Evolutionary conservation across 2,113 vertebrate species (phyloP).

Genomic region (Felis catus): DNA sequence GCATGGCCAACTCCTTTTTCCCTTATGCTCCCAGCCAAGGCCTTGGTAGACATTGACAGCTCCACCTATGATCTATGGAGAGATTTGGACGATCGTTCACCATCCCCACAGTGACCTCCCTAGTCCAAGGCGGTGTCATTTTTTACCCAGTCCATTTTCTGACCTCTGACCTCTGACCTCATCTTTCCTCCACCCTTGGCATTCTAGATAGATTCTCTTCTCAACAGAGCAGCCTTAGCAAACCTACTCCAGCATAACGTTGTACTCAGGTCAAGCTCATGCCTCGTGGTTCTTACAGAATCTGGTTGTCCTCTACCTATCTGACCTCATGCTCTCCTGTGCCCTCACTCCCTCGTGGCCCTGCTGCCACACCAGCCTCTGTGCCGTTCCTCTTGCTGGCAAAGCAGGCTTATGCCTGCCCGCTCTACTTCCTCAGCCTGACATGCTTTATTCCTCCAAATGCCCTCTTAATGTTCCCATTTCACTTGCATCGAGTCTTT

Average conservation of each 20-base stretch:
- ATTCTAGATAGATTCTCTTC: not conserved
- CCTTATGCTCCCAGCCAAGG: not conserved
- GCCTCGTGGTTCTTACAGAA: not conserved
- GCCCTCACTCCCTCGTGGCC: not conserved
- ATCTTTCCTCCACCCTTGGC: not conserved
- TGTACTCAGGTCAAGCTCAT: not conserved
- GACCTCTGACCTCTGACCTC: not conserved
- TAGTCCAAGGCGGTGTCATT: not conserved
- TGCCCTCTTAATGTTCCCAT: not conserved
- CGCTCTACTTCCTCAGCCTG: not conserved
- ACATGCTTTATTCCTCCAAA: not conserved
- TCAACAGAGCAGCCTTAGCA: not conserved
- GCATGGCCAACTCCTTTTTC: not conserved
- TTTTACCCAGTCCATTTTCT: not conserved
- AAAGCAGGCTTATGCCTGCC: not conserved
- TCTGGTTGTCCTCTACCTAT: not conserved
- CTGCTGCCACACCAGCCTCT: not conserved
- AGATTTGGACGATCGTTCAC: not conserved
- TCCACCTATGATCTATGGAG: too few relatives aligned
- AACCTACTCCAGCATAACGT: not conserved
- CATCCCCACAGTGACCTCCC: not conserved
- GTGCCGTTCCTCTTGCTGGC: not conserved
- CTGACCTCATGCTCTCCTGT: not conserved
- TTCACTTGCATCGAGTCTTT: not conserved
- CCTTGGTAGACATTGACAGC: not conserved